phyloP scores from a whole-genome alignment of 2,113 vertebrate genomes.

The Xenopus tropicalis region DNA sequence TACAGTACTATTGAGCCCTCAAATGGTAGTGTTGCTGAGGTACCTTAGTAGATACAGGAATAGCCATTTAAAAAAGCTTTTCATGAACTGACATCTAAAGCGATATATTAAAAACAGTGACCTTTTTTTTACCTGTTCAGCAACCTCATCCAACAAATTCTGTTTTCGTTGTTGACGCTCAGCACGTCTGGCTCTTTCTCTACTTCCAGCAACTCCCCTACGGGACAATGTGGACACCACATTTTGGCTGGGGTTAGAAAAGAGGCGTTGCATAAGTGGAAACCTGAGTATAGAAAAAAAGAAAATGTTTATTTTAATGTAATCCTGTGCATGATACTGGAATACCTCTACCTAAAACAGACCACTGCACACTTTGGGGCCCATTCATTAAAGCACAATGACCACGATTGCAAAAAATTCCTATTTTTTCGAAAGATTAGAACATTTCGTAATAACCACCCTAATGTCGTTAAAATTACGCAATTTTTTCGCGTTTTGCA shows the following conservation, averaged over 20 bases:
- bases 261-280: slow-evolving; percentile 3
- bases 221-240: not conserved
- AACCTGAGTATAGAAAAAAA: not conserved
- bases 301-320: not conserved
- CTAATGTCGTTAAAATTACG: too few relatives aligned
- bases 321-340: not conserved
- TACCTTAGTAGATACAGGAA: not conserved
- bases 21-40: too few relatives aligned
- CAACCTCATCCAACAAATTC: slow-evolving; percentile 4
- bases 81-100: too few relatives aligned
- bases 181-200: not conserved
- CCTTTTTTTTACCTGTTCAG: not conserved
- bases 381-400: too few relatives aligned
- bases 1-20: not conserved
- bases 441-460: too few relatives aligned
- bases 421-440: too few relatives aligned
- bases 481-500: too few relatives aligned
- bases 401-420: too few relatives aligned
- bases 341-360: too few relatives aligned
- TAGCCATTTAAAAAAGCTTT: not conserved
- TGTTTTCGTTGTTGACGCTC: slow-evolving; percentile 1
- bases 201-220: slow-evolving; percentile 4
- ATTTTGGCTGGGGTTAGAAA: not conserved
- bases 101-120: too few relatives aligned
- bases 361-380: too few relatives aligned